Conservation (phyloP, 2,888 invertebrate genomes). For the Heliconius ethilla region DNA sequence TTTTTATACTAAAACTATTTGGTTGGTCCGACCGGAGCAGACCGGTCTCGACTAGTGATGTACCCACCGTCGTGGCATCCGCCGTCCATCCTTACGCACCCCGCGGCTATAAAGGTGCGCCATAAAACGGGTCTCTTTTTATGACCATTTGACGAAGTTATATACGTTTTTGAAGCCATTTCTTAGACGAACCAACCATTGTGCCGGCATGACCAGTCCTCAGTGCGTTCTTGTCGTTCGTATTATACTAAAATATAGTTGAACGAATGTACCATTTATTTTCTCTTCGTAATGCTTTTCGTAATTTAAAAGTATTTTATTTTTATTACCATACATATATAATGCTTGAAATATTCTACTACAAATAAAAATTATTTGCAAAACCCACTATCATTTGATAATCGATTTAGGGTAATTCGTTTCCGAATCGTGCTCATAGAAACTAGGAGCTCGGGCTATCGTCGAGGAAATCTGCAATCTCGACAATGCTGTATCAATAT, state of each 20-base stretch:
- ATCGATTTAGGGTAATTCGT: slow-evolving; percentile 71
- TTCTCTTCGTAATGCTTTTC: slow-evolving; percentile 47
- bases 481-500: slow-evolving; percentile 80
- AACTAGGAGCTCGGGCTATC: slow-evolving; percentile 72
- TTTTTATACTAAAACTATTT: slow-evolving; percentile 37
- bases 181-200: slow-evolving; percentile 70
- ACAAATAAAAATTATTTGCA: slow-evolving; percentile 47
- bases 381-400: slow-evolving; percentile 62
- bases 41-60: slow-evolving; percentile 42
- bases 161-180: slow-evolving; percentile 77
- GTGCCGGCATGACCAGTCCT: slow-evolving; percentile 70
- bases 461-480: slow-evolving; percentile 72
- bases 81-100: slow-evolving; percentile 71
- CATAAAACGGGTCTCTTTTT: slow-evolving; percentile 79
- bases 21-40: slow-evolving; percentile 34
- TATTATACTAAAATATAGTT: slow-evolving; percentile 63
- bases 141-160: slow-evolving; percentile 80
- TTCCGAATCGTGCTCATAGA: slow-evolving; percentile 71
- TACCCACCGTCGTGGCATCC: slow-evolving; percentile 55
- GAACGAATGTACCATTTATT: slow-evolving; percentile 47
- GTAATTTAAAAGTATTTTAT: slow-evolving; percentile 3
- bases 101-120: slow-evolving; percentile 76
- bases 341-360: slow-evolving; percentile 27
- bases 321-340: neutral
- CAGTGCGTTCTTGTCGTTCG: slow-evolving; percentile 59